Evolutionary conservation across 2,888 invertebrate species (phyloP).

Genomic region (Spodoptera picta): DNA sequence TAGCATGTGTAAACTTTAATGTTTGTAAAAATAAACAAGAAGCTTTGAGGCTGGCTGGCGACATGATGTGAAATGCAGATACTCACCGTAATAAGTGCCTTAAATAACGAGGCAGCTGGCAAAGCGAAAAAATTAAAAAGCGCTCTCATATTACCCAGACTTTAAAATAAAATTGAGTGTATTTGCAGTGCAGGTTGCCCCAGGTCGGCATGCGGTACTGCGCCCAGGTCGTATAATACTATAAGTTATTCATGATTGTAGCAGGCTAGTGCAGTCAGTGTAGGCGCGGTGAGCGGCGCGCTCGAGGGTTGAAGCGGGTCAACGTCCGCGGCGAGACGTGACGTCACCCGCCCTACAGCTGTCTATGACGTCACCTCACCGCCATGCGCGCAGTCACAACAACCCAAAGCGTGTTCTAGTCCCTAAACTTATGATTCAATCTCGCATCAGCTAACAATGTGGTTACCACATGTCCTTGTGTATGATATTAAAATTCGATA

Average conservation of each 20-base stretch:
- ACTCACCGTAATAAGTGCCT: slow-evolving; percentile 22
- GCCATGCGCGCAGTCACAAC: slow-evolving; percentile 69
- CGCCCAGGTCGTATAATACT: slow-evolving; percentile 71
- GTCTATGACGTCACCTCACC: slow-evolving; percentile 83
- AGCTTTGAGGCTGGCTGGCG: slow-evolving; percentile 27
- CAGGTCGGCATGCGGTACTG: slow-evolving; percentile 74
- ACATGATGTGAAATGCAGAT: slow-evolving; percentile 30
- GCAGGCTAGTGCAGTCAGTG: slow-evolving; percentile 57
- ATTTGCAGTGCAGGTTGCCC: slow-evolving; percentile 78
- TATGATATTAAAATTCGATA: slow-evolving; percentile 76
- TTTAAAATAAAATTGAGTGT: slow-evolving; percentile 47
- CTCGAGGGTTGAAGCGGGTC: slow-evolving; percentile 79
- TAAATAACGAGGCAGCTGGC: slow-evolving; percentile 27
- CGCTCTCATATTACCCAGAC: slow-evolving; percentile 15
- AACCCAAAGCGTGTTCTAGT: slow-evolving; percentile 75
- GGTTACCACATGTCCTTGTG: slow-evolving; percentile 79
- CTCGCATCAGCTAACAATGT: slow-evolving; percentile 68
- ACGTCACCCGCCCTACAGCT: slow-evolving; percentile 88
- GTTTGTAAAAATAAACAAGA: slow-evolving; percentile 25
- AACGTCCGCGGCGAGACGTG: slow-evolving; percentile 80
- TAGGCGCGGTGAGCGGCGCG: slow-evolving; percentile 68
- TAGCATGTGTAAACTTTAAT: slow-evolving; percentile 9
- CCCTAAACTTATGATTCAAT: slow-evolving; percentile 74
- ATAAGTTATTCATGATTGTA: slow-evolving; percentile 83
- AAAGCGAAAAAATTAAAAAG: slow-evolving; percentile 24